phyloP scores from a whole-genome alignment of 2,888 invertebrate species.

The Drosophila atroscutellata region DNA sequence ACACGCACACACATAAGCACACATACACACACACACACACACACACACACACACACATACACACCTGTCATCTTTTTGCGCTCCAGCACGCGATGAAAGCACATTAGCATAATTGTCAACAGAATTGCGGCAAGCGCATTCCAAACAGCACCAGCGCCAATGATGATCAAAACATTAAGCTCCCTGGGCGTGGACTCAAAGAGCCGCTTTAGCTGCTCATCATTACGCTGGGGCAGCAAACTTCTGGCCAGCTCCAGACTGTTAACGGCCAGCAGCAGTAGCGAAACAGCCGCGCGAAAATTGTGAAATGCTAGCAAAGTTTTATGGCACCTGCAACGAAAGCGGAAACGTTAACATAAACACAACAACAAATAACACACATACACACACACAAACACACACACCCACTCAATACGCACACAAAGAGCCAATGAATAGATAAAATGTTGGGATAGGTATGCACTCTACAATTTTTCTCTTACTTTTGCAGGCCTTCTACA shows the following conservation, averaged over 20 bases:
- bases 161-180: slow-evolving; percentile 69
- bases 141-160: slow-evolving; percentile 74
- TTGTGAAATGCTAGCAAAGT: slow-evolving; percentile 84
- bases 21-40: background rate
- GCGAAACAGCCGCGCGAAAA: slow-evolving; percentile 80
- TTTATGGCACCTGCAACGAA: slow-evolving; percentile 77
- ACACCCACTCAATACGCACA: background rate
- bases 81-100: slow-evolving; percentile 83
- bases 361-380: background rate
- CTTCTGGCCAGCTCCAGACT: slow-evolving; percentile 82
- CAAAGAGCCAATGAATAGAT: background rate
- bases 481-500: background rate
- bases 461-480: background rate
- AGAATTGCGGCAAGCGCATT: slow-evolving; percentile 79
- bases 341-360: slow-evolving; percentile 32
- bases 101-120: slow-evolving; percentile 82
- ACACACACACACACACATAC: slow-evolving; percentile 29
- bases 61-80: slow-evolving; percentile 82
- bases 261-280: slow-evolving; percentile 82
- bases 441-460: background rate
- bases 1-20: slow-evolving; percentile 5
- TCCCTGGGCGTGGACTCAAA: slow-evolving; percentile 55
- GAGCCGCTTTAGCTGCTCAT: slow-evolving; percentile 52
- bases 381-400: background rate
- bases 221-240: slow-evolving; percentile 70